A percentile compares a stretch with the other conserved stretches of the same genome.
Conservation (phyloP, 2,888 invertebrate species). For the Mellilla xanthometata region DNA sequence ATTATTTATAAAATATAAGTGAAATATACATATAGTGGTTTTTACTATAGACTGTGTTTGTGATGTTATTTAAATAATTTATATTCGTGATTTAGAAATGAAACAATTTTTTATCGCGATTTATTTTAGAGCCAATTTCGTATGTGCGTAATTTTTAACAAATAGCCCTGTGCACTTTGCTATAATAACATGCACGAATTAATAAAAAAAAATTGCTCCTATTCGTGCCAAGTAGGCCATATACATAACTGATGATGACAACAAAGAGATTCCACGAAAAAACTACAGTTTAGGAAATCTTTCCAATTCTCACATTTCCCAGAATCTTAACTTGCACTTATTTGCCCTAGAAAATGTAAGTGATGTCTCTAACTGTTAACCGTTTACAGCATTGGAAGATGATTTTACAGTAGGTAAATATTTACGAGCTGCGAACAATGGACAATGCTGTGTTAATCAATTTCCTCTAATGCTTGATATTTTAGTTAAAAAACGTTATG, state of each 20-base stretch:
- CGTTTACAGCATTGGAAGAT: constrained; percentile 27
- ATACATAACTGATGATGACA: constrained; percentile 22
- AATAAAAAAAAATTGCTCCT: background rate
- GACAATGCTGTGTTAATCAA: constrained; percentile 37
- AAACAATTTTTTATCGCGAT: no score
- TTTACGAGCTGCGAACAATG: constrained; percentile 32
- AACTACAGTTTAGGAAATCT: constrained; percentile 23
- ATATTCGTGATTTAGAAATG: no score
- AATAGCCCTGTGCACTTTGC: no score
- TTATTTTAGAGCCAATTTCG: no score
- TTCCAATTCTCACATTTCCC: constrained; percentile 14
- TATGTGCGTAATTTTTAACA: no score
- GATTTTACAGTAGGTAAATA: constrained; percentile 32
- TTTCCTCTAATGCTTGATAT: constrained; percentile 37
- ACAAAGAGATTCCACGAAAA: constrained; percentile 16
- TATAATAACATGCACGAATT: background rate
- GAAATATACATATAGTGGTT: no score
- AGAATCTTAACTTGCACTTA: constrained; percentile 27
- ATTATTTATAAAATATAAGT: no score
- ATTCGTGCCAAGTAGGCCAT: constrained; percentile 19
- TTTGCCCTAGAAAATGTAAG: constrained; percentile 30
- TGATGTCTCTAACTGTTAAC: constrained; percentile 20
- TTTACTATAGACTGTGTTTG: no score
- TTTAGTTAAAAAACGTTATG: constrained; percentile 39
- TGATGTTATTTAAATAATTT: no score